A percentile compares a stretch with the other conserved stretches of the same genome.
phyloP scores from a whole-genome alignment of 1,140 invertebrate species.

The Octopus bimaculoides region DNA sequence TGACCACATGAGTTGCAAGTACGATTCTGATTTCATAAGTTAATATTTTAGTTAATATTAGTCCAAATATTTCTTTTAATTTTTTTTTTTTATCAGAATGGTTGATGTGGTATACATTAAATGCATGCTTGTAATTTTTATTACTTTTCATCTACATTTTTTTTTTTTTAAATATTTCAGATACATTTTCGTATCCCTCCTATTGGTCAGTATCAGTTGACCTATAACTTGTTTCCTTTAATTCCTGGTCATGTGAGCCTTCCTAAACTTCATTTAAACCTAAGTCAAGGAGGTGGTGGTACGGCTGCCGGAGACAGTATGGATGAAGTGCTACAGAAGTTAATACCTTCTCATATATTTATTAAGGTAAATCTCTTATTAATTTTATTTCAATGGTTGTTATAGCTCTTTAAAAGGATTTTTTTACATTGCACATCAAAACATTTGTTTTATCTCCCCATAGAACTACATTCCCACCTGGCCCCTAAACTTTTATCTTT shows the following conservation, averaged over 20 bases:
- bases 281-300: constrained; percentile 43
- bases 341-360: constrained; percentile 64
- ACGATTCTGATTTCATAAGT: no score
- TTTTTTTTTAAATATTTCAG: constrained; percentile 52
- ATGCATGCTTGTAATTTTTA: background rate
- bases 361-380: constrained; percentile 59
- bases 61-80: no score
- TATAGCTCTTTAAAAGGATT: no score
- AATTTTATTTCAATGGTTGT: background rate
- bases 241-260: constrained; percentile 69
- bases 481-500: no score
- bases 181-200: constrained; percentile 69
- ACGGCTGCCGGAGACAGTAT: constrained; percentile 39
- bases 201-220: constrained; percentile 62
- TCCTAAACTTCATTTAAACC: constrained; percentile 66
- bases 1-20: no score
- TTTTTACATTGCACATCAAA: no score
- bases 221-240: constrained; percentile 74
- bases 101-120: background rate
- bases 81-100: background rate
- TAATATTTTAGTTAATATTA: no score
- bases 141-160: background rate
- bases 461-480: no score
- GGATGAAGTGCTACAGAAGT: constrained; percentile 61
- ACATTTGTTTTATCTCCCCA: no score